Conservation (phyloP, 1,140 invertebrate genomes). For the Metaphire vulgaris region DNA sequence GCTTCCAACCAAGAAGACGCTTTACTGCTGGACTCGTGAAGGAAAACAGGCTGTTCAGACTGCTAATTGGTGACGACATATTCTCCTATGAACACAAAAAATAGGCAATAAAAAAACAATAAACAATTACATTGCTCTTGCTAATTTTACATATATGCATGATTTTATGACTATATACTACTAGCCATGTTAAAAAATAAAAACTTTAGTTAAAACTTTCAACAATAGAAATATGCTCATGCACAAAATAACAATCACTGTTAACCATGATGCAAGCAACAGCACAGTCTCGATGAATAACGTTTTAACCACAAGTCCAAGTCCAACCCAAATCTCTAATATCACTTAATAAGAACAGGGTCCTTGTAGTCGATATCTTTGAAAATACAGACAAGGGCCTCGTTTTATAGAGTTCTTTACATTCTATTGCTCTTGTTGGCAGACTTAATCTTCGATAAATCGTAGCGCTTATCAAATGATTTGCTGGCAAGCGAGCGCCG, state of each 20-base stretch:
- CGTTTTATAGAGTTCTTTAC: background rate
- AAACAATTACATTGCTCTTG: background rate
- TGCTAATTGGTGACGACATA: slow-evolving; percentile 60
- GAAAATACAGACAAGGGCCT: background rate
- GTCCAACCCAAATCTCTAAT: background rate
- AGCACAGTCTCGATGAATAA: background rate
- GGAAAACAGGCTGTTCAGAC: slow-evolving; percentile 84
- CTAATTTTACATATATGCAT: background rate
- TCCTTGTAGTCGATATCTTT: too few species aligned
- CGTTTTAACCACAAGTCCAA: background rate
- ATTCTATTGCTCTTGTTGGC: background rate
- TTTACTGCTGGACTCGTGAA: slow-evolving; percentile 95
- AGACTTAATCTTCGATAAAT: background rate
- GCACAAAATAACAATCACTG: background rate
- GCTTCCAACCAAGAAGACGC: slow-evolving; percentile 90
- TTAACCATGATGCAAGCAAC: background rate
- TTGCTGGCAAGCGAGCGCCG: too few species aligned
- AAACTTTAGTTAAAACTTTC: background rate
- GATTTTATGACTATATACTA: background rate
- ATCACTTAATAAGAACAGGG: background rate
- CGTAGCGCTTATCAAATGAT: too few species aligned
- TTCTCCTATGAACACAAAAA: background rate
- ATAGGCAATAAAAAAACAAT: background rate
- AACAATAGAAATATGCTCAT: background rate
- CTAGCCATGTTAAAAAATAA: background rate